Conservation (phyloP, 2,797 vertebrate genomes). For the Micropoecilia bifurca region DNA sequence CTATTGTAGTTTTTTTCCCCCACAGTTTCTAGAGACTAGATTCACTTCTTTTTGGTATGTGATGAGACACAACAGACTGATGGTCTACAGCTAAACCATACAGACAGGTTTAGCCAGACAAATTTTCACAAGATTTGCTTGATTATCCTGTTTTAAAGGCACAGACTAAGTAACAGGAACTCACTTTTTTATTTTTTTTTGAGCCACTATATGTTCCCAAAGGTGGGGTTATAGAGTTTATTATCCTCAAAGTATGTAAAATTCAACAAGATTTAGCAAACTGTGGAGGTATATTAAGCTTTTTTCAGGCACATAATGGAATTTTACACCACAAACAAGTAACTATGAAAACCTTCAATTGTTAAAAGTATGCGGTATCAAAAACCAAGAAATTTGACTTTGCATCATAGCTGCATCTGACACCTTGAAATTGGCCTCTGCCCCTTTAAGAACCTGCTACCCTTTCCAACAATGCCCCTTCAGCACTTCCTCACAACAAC, state of each 20-base stretch:
- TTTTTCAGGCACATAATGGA: no score
- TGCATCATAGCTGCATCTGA: no score
- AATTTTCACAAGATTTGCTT: neutral
- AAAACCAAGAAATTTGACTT: no score
- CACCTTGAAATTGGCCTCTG: no score
- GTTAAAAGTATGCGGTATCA: no score
- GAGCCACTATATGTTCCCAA: neutral
- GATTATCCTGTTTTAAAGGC: neutral
- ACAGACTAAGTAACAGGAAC: neutral
- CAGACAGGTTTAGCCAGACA: neutral
- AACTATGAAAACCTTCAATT: neutral
- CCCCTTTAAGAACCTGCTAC: no score
- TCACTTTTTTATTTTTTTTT: neutral
- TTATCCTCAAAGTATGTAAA: constrained; percentile 29
- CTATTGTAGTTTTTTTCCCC: constrained; percentile 12
- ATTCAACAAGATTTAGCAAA: constrained; percentile 44
- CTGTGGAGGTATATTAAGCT: neutral
- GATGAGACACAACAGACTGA: constrained; percentile 18
- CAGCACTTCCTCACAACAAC: no score
- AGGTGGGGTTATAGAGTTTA: neutral
- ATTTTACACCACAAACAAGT: neutral
- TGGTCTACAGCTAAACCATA: neutral
- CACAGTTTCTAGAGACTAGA: constrained; percentile 21
- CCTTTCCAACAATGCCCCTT: no score
- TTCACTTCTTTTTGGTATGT: constrained; percentile 10